These are phyloP conservation scores for Fopius arisanus DNA, from an alignment of 1,140 invertebrate species.

Conservation along the genomic window DNA sequence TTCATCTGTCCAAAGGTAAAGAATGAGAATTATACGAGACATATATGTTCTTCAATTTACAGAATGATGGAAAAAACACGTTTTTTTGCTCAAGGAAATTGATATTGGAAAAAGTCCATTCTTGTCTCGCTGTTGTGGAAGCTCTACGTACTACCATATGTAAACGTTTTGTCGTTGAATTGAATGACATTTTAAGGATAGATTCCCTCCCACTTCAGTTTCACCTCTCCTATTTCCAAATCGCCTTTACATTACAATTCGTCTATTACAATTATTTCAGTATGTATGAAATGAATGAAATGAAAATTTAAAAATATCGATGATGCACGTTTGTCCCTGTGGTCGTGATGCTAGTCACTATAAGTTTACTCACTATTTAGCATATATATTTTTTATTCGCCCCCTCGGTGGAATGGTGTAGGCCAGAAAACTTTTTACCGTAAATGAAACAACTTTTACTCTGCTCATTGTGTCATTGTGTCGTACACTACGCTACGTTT, in stretches of 20 bases:
- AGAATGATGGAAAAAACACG: neutral
- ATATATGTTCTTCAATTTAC: neutral
- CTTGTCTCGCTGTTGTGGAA: neutral
- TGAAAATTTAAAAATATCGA: too few relatives aligned
- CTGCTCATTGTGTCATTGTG: neutral
- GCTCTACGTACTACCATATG: neutral
- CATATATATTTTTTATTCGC: neutral
- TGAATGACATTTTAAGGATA: neutral
- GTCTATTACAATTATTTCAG: too few relatives aligned
- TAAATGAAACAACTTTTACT: neutral
- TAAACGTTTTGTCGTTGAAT: neutral
- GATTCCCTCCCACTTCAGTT: too few relatives aligned
- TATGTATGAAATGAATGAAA: too few relatives aligned
- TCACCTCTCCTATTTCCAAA: too few relatives aligned
- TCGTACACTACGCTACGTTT: neutral
- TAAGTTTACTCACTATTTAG: neutral
- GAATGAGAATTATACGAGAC: neutral
- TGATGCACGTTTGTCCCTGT: neutral
- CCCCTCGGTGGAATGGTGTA: neutral
- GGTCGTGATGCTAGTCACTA: too few relatives aligned
- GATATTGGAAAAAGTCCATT: neutral
- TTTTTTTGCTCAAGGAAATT: neutral
- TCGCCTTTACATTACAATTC: too few relatives aligned
- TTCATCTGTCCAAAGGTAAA: neutral
- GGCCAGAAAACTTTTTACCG: neutral